Conservation (phyloP, 2,888 invertebrate species). For the Leptopterna dolabrata region DNA sequence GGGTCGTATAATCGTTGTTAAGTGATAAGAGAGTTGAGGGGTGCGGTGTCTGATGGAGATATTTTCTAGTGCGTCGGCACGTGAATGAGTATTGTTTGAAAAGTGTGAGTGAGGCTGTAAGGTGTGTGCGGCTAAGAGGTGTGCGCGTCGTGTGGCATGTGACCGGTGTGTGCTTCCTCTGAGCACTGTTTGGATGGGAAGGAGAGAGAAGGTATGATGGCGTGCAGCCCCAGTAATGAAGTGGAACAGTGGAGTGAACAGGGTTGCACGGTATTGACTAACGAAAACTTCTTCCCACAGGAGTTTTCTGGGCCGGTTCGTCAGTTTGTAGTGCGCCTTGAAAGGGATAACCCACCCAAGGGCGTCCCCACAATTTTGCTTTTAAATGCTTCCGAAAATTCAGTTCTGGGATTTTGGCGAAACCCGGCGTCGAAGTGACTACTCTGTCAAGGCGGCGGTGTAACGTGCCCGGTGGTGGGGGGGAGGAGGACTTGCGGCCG, state of each 20-base stretch:
- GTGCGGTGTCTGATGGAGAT: background rate
- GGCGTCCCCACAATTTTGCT: background rate
- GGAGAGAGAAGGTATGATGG: constrained; percentile 1
- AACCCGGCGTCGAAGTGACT: background rate
- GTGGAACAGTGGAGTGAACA: constrained; percentile 56
- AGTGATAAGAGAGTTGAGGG: background rate
- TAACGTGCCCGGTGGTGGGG: constrained; percentile 7
- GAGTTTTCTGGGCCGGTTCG: constrained; percentile 28
- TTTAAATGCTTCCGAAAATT: constrained; percentile 23
- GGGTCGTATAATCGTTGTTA: background rate
- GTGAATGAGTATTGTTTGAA: background rate
- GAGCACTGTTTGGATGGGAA: background rate
- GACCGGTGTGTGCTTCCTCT: background rate
- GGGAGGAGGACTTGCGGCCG: background rate
- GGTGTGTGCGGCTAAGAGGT: too few relatives aligned
- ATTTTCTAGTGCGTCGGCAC: background rate
- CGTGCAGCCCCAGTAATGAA: constrained; percentile 48
- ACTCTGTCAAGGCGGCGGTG: background rate
- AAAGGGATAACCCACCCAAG: background rate
- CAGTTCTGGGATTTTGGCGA: background rate
- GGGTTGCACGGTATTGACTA: constrained; percentile 59
- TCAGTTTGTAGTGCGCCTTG: constrained; percentile 36
- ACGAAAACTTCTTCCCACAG: constrained; percentile 52
- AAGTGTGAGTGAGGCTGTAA: background rate
- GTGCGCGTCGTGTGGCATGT: background rate